Evolutionary conservation across 2,113 vertebrate genomes (phyloP).

Genomic region (Empidonax traillii): DNA sequence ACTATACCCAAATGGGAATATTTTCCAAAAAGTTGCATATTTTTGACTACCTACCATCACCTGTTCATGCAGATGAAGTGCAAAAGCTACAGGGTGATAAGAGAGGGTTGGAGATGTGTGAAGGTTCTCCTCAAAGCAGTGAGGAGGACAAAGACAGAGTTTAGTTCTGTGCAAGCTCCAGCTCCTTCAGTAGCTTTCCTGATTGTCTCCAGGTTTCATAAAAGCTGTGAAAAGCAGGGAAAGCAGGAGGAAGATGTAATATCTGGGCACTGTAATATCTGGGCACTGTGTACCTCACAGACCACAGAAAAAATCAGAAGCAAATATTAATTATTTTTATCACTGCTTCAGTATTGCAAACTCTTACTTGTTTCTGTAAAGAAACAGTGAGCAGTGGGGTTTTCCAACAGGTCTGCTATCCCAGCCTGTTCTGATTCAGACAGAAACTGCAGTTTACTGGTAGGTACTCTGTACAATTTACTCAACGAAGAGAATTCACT

Average conservation of each 20-base stretch:
- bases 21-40: not conserved
- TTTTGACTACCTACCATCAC: not conserved
- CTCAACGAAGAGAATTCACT: not conserved
- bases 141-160: not conserved
- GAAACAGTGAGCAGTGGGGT: not conserved
- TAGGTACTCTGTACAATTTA: not conserved
- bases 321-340: not conserved
- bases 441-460: not conserved
- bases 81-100: not conserved
- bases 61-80: not conserved
- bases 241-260: not conserved
- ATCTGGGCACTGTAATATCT: not conserved
- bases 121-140: not conserved
- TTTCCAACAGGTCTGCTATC: not conserved
- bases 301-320: not conserved
- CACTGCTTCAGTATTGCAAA: not conserved
- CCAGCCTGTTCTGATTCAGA: not conserved
- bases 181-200: not conserved
- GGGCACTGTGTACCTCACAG: not conserved
- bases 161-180: not conserved
- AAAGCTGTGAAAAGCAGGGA: not conserved
- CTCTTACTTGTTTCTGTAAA: not conserved
- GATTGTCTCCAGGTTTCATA: not conserved
- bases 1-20: not conserved
- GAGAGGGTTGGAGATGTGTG: not conserved